Evolutionary conservation across 2,888 invertebrate species (phyloP).

Genomic region (Cantharis flavilabris): DNA sequence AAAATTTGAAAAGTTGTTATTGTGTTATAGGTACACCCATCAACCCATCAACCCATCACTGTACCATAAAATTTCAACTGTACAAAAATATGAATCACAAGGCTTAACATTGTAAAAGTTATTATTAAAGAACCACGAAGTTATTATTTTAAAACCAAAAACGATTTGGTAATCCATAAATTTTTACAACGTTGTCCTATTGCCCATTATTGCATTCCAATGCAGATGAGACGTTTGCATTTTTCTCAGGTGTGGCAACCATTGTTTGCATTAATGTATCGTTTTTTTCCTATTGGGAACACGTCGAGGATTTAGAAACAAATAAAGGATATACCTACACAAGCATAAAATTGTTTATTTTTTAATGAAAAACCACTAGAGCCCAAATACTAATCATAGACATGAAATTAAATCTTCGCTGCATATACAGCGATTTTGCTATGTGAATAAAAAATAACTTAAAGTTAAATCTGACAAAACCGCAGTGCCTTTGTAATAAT

Average conservation of each 20-base stretch:
- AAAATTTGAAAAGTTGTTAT: neutral
- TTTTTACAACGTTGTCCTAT: neutral
- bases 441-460: neutral
- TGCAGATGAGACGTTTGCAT: conserved; percentile 8
- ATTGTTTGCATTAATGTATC: neutral
- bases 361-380: neutral
- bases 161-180: neutral
- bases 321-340: neutral
- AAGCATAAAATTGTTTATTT: neutral
- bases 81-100: neutral
- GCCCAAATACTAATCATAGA: no score
- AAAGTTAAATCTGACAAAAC: neutral
- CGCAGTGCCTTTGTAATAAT: no score
- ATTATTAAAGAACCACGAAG: neutral
- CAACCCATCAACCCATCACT: neutral
- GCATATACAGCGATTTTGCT: neutral
- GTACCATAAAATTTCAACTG: neutral
- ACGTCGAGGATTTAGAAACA: neutral
- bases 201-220: conserved; percentile 9
- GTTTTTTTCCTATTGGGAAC: neutral
- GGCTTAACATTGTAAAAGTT: neutral
- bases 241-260: conserved; percentile 3
- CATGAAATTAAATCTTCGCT: no score
- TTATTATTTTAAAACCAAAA: neutral
- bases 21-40: neutral